A percentile compares a stretch with the other conserved stretches of the same genome.
These are phyloP conservation scores for Amiota minor DNA, from an alignment of 2,888 invertebrate species.

Conservation along the genomic window DNA sequence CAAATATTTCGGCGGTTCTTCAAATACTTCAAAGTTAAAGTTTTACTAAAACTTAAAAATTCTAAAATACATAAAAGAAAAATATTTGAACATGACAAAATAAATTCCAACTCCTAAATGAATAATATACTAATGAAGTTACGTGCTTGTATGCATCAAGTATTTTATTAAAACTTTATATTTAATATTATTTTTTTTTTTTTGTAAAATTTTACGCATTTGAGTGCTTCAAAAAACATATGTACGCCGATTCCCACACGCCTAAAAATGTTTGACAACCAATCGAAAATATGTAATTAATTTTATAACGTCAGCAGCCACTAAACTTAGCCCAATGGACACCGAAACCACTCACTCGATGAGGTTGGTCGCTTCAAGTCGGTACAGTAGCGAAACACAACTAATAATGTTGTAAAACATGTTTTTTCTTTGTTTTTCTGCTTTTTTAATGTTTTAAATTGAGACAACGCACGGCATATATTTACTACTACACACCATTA, in stretches of 20 bases:
- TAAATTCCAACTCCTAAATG: not conserved
- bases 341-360: not conserved
- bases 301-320: conserved; percentile 2
- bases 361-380: too few species aligned
- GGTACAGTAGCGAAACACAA: not conserved
- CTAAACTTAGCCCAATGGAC: not conserved
- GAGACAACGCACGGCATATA: conserved; percentile 32
- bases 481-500: conserved; percentile 40
- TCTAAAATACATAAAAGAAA: too few species aligned
- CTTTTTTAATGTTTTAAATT: not conserved
- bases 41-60: too few species aligned
- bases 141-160: not conserved
- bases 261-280: conserved; percentile 6
- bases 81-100: not conserved
- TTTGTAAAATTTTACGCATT: not conserved
- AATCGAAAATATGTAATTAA: conserved; percentile 13
- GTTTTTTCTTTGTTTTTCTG: conserved; percentile 48
- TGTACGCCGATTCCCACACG: conserved; percentile 21
- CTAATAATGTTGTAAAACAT: conserved; percentile 66
- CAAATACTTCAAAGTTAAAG: too few species aligned
- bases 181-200: too few species aligned
- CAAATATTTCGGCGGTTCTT: too few species aligned
- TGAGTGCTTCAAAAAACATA: conserved; percentile 5
- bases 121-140: conserved; percentile 10
- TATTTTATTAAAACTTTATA: not conserved